Evolutionary conservation across 2,797 vertebrate genomes (phyloP).

Genomic region (Rhinogobio ventralis): DNA sequence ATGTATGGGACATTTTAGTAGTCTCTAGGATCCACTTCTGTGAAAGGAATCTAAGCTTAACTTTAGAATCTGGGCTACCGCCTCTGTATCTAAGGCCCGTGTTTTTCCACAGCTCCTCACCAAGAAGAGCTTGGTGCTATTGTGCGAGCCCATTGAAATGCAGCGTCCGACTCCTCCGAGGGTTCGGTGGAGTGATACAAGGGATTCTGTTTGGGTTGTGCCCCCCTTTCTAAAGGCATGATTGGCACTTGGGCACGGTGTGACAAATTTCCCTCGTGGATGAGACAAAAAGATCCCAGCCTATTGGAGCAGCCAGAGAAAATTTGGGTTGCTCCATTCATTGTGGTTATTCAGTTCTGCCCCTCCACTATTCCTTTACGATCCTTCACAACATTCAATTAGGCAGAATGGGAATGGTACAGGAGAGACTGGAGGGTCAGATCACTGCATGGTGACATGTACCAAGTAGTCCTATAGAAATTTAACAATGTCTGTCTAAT

Average conservation of each 20-base stretch:
- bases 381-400: slow-evolving; percentile 56
- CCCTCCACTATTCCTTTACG: slow-evolving; percentile 31
- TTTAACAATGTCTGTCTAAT: slow-evolving; percentile 52
- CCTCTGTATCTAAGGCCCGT: slow-evolving; percentile 57
- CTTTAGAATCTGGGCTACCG: slow-evolving; percentile 48
- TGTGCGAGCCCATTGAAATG: slow-evolving; percentile 76
- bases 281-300: slow-evolving; percentile 65
- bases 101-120: slow-evolving; percentile 58
- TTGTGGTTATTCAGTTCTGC: slow-evolving; percentile 61
- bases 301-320: slow-evolving; percentile 57
- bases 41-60: slow-evolving; percentile 59
- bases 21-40: slow-evolving; percentile 34
- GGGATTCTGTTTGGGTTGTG: slow-evolving; percentile 43
- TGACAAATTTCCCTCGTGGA: slow-evolving; percentile 49
- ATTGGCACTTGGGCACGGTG: slow-evolving; percentile 61
- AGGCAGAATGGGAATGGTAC: slow-evolving; percentile 53
- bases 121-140: slow-evolving; percentile 67
- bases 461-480: slow-evolving; percentile 54
- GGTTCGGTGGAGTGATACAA: slow-evolving; percentile 61
- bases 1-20: slow-evolving; percentile 58
- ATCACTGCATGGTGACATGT: slow-evolving; percentile 58
- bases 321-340: slow-evolving; percentile 63
- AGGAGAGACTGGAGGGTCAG: slow-evolving; percentile 27
- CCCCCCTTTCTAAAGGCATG: slow-evolving; percentile 52
- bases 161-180: slow-evolving; percentile 54